phyloP scores from a whole-genome alignment of 1,140 invertebrate genomes.

The Eupeodes corollae region DNA sequence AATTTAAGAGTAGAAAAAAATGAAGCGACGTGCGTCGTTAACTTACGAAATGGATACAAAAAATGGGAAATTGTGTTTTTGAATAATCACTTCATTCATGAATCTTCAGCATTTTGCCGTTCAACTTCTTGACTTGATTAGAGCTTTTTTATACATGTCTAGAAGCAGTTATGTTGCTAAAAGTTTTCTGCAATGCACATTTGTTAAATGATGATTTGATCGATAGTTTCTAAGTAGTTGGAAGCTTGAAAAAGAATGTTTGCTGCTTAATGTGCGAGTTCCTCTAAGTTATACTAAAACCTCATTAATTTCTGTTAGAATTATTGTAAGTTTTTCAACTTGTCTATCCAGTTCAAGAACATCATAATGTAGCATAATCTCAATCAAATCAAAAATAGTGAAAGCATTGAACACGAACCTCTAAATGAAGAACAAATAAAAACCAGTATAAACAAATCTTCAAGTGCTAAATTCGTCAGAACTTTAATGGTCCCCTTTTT shows the following conservation, averaged over 20 bases:
- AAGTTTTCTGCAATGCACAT: constrained; percentile 77
- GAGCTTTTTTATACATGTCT: constrained; percentile 68
- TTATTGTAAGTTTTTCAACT: constrained; percentile 68
- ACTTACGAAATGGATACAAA: no score
- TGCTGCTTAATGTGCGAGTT: constrained; percentile 74
- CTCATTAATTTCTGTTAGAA: constrained; percentile 68
- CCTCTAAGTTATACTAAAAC: constrained; percentile 87
- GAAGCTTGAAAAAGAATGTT: constrained; percentile 76
- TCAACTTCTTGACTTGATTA: constrained; percentile 83
- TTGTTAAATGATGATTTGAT: constrained; percentile 66
- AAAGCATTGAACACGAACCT: constrained; percentile 89
- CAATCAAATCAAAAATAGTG: constrained; percentile 57
- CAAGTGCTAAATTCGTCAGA: constrained; percentile 54
- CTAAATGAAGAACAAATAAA: constrained; percentile 83
- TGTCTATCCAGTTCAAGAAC: constrained; percentile 66
- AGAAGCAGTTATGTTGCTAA: constrained; percentile 73
- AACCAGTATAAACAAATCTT: constrained; percentile 79
- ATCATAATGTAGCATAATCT: constrained; percentile 36
- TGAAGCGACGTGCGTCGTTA: no score
- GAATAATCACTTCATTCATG: no score
- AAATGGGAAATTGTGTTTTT: constrained; percentile 1
- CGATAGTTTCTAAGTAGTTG: constrained; percentile 66
- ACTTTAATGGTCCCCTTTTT: constrained; percentile 37
- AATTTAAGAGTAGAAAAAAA: neutral
- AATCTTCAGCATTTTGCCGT: no score